Percentiles rank a stretch among this genome's conserved stretches.
phyloP scores from a whole-genome alignment of 2,888 invertebrate species.

The Tachystola acroxantha region DNA sequence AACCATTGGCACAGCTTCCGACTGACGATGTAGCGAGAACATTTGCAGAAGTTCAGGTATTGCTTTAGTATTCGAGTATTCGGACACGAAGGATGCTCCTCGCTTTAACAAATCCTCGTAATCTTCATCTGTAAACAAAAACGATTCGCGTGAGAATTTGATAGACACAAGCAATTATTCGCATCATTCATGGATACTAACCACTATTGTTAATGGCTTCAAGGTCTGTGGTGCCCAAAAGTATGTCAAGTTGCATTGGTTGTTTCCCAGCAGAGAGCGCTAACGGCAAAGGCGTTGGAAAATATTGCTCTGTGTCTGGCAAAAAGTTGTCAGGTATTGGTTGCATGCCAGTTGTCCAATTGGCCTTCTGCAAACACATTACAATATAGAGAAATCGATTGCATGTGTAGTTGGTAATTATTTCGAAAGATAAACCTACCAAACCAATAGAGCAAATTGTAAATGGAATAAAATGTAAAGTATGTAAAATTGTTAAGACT shows the following conservation, averaged over 20 bases:
- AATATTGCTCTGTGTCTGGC: slow-evolving; percentile 78
- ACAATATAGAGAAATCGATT: slow-evolving; percentile 1
- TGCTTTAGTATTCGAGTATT: slow-evolving; percentile 76
- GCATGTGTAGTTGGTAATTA: background rate
- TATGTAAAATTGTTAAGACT: too few species aligned
- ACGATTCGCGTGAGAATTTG: background rate
- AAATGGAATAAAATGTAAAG: too few species aligned
- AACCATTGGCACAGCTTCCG: slow-evolving; percentile 41
- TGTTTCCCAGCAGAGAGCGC: slow-evolving; percentile 72
- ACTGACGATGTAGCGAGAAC: slow-evolving; percentile 38
- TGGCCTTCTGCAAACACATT: slow-evolving; percentile 64
- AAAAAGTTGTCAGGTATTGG: slow-evolving; percentile 82
- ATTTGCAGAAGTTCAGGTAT: slow-evolving; percentile 77
- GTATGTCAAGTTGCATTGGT: slow-evolving; percentile 79
- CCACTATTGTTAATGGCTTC: slow-evolving; percentile 80
- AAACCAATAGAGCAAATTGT: too few species aligned
- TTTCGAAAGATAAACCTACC: background rate
- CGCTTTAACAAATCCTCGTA: slow-evolving; percentile 79
- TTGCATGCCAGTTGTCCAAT: slow-evolving; percentile 77
- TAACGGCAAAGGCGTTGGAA: slow-evolving; percentile 73
- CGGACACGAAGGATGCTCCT: slow-evolving; percentile 70
- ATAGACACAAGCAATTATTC: slow-evolving; percentile 5
- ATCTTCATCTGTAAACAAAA: slow-evolving; percentile 55
- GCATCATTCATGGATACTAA: slow-evolving; percentile 27
- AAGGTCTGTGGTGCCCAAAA: slow-evolving; percentile 83